Conservation (phyloP, 2,113 vertebrate genomes). For the Anolis sagrei region DNA sequence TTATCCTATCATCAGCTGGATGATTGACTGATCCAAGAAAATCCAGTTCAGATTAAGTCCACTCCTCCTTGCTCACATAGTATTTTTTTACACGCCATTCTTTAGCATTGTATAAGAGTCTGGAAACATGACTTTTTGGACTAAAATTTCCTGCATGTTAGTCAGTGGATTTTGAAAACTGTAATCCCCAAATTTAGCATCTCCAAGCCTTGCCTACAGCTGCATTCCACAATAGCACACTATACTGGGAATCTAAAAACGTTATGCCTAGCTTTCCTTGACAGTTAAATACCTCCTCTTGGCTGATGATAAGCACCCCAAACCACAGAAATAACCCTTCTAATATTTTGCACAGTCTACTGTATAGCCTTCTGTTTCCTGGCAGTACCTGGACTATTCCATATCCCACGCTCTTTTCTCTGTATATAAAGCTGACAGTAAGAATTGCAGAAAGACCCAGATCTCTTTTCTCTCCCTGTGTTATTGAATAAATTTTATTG, state of each 20-base stretch:
- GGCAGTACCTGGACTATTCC: background rate
- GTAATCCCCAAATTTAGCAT: too few relatives aligned
- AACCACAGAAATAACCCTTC: background rate
- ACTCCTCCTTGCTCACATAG: background rate
- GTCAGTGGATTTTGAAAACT: too few relatives aligned
- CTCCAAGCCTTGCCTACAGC: background rate
- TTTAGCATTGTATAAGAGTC: background rate
- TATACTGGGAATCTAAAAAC: background rate
- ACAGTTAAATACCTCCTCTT: too few relatives aligned
- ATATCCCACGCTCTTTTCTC: too few relatives aligned
- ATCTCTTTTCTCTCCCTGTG: background rate
- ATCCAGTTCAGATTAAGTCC: background rate
- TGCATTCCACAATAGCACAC: too few relatives aligned
- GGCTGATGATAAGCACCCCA: background rate
- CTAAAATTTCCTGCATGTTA: too few relatives aligned
- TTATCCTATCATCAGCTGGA: background rate
- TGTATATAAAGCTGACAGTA: background rate
- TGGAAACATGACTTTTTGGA: too few relatives aligned
- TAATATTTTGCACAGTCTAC: background rate
- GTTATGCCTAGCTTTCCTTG: background rate
- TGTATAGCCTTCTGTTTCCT: background rate
- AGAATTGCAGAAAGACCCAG: background rate
- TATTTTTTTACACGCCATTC: background rate
- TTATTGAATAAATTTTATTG: background rate
- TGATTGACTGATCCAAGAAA: background rate